Evolutionary conservation across 1,140 invertebrate species (phyloP).

Genomic region (Caenorhabditis brenneri): DNA sequence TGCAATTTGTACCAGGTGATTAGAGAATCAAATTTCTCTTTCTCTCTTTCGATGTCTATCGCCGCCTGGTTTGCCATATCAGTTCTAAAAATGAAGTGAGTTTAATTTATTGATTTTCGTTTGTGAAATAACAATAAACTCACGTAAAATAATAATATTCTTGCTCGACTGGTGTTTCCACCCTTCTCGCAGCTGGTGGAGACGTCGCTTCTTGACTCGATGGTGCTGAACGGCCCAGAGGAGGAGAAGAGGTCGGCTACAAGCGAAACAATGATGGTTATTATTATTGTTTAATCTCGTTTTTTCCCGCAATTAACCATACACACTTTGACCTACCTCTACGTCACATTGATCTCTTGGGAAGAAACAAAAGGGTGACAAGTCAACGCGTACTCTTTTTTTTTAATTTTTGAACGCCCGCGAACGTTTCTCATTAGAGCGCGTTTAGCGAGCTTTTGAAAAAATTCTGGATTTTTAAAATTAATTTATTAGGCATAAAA

Average conservation of each 20-base stretch:
- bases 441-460: background rate
- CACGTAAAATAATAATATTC: conserved; percentile 37
- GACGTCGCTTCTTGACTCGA: background rate
- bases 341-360: background rate
- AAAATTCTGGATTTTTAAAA: background rate
- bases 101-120: background rate
- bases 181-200: background rate
- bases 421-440: background rate
- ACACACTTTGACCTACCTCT: background rate
- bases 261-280: background rate
- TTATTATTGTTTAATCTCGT: background rate
- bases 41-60: background rate
- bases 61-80: conserved; percentile 31
- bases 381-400: background rate
- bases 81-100: background rate
- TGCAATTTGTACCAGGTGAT: conserved; percentile 17
- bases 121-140: too few species aligned
- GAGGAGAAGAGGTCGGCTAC: background rate
- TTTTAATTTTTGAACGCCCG: background rate
- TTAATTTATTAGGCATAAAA: background rate
- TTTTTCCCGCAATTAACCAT: background rate
- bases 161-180: conserved; percentile 2
- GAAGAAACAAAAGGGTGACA: background rate
- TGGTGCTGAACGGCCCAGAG: background rate
- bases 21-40: conserved; percentile 18